Conservation (phyloP, 1,140 invertebrate species). For the Lineus longissimus region DNA sequence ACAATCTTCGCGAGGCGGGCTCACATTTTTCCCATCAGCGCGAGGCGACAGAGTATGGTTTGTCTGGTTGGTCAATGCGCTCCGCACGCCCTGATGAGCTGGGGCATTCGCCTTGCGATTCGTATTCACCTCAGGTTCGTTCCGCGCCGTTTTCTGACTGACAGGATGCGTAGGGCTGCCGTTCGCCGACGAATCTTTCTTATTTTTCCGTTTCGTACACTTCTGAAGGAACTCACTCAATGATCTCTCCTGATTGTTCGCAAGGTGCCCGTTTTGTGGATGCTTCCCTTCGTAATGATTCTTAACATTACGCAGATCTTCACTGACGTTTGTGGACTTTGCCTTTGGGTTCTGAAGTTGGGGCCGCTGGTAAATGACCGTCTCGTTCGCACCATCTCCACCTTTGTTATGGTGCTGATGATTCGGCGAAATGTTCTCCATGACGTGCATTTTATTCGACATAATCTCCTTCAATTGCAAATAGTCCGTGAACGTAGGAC, state of each 20-base stretch:
- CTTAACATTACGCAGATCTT: neutral
- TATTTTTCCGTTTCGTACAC: neutral
- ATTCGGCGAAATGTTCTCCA: no score
- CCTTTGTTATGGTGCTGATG: no score
- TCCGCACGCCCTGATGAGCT: neutral
- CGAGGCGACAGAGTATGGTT: constrained; percentile 22
- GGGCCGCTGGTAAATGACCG: constrained; percentile 1
- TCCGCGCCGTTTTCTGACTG: constrained; percentile 50
- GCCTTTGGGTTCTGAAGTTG: neutral
- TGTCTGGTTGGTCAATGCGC: neutral
- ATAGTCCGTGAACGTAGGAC: no score
- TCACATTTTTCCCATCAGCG: neutral
- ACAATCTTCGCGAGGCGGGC: neutral
- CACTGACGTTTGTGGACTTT: neutral
- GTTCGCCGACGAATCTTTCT: constrained; percentile 29
- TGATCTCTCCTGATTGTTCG: neutral
- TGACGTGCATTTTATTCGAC: no score
- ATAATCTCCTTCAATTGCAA: no score
- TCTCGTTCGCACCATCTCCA: neutral
- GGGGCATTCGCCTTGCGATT: constrained; percentile 26
- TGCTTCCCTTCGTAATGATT: neutral
- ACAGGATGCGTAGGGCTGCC: constrained; percentile 65
- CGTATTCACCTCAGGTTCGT: constrained; percentile 23
- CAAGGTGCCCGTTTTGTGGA: neutral
- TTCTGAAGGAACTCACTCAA: neutral